Percentiles rank a stretch among this genome's conserved stretches.
These are phyloP conservation scores for Heliconius eleuchia DNA, from an alignment of 1,140 invertebrate species.

Conservation along the genomic window DNA sequence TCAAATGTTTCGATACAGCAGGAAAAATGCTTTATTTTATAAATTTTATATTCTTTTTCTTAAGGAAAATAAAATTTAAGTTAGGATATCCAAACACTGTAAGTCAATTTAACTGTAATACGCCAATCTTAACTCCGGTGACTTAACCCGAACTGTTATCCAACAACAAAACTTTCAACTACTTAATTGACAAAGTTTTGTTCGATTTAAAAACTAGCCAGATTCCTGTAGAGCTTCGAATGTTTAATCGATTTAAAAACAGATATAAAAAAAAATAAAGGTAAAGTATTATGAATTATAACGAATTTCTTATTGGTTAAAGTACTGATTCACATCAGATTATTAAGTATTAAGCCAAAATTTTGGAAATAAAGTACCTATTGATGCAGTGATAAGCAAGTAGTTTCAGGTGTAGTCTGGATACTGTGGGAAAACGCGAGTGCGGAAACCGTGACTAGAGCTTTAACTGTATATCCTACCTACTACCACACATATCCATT, in stretches of 20 bases:
- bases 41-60: not conserved
- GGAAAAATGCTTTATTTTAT: not conserved
- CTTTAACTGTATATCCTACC: too few relatives aligned
- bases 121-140: constrained; percentile 31
- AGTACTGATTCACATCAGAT: too few relatives aligned
- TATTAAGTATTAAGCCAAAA: too few relatives aligned
- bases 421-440: too few relatives aligned
- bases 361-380: too few relatives aligned
- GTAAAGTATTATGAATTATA: not conserved
- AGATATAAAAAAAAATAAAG: not conserved
- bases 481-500: too few relatives aligned
- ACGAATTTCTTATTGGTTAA: not conserved
- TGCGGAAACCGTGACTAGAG: too few relatives aligned
- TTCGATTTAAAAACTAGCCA: constrained; percentile 63
- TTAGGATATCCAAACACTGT: constrained; percentile 7
- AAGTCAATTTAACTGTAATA: constrained; percentile 37
- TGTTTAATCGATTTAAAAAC: constrained; percentile 43
- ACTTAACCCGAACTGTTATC: constrained; percentile 38
- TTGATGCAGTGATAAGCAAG: too few relatives aligned
- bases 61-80: not conserved
- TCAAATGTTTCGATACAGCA: not conserved
- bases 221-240: constrained; percentile 45
- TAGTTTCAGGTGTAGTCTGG: too few relatives aligned
- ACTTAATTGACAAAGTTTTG: constrained; percentile 70
- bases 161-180: constrained; percentile 55